These are phyloP conservation scores for Cancer borealis DNA, from an alignment of 2,888 invertebrate genomes.

Conservation along the genomic window DNA sequence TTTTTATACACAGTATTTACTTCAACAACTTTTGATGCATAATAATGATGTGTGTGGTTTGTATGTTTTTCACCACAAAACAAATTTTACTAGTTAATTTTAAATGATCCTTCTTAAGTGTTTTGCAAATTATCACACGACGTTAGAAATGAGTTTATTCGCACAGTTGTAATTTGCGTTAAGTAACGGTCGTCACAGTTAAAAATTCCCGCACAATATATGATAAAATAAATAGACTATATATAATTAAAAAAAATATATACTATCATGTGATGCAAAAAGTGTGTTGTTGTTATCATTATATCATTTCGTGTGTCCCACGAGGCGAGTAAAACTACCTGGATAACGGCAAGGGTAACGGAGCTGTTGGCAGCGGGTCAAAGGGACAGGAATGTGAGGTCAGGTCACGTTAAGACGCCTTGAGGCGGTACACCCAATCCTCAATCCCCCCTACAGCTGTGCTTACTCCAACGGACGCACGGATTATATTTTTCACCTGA, in stretches of 20 bases:
- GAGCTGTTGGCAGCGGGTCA: neutral
- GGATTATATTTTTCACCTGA: neutral
- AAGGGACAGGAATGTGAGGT: slow-evolving; percentile 8
- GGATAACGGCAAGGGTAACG: neutral
- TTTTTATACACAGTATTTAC: slow-evolving; percentile 41
- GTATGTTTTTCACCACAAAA: slow-evolving; percentile 27
- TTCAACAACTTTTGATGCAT: slow-evolving; percentile 45
- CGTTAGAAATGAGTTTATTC: neutral
- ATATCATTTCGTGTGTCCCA: neutral
- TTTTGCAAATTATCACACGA: neutral
- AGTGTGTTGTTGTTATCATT: neutral
- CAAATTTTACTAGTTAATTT: neutral
- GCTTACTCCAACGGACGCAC: neutral
- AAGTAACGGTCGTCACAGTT: neutral
- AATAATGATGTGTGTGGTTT: slow-evolving; percentile 32
- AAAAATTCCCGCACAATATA: neutral
- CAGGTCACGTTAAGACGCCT: slow-evolving; percentile 36
- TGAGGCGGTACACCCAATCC: neutral
- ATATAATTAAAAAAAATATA: neutral
- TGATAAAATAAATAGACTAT: neutral
- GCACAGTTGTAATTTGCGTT: neutral
- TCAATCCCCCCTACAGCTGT: neutral
- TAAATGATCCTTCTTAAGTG: slow-evolving; percentile 9
- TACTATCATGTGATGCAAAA: neutral
- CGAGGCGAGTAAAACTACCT: neutral